Percentiles rank a stretch among this genome's conserved stretches.
Evolutionary conservation across 2,113 vertebrate species (phyloP).

Genomic region (Phalacrocorax pelagicus): DNA sequence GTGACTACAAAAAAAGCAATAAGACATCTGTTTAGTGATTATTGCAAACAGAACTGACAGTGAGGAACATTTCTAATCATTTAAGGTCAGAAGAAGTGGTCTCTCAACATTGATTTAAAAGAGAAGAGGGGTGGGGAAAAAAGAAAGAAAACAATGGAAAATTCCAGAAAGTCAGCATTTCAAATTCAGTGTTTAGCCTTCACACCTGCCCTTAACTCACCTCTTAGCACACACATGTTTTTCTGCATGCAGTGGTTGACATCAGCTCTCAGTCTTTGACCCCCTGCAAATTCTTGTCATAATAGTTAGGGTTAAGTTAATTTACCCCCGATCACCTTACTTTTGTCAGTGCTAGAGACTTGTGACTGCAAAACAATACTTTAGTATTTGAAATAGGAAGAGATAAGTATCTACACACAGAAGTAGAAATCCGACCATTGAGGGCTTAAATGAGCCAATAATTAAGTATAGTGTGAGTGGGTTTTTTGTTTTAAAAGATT

Average conservation of each 20-base stretch:
- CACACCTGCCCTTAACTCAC: not conserved
- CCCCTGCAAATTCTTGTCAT: not conserved
- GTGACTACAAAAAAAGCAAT: not conserved
- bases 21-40: not conserved
- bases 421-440: not conserved
- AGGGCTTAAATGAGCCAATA: not conserved
- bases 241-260: not conserved
- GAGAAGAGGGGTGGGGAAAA: not conserved
- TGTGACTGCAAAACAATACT: not conserved
- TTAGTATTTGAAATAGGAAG: not conserved
- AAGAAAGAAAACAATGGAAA: not conserved
- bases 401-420: not conserved
- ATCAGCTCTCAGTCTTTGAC: not conserved
- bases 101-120: not conserved
- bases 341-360: not conserved
- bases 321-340: not conserved
- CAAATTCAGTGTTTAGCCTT: not conserved
- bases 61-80: not conserved
- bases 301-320: not conserved
- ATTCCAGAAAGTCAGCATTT: not conserved
- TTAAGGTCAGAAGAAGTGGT: not conserved
- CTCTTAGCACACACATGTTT: not conserved
- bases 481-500: not conserved
- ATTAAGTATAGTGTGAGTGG: not conserved
- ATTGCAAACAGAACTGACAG: not conserved